phyloP scores from a whole-genome alignment of 1,140 invertebrate genomes.

The Drosophila gunungcola region DNA sequence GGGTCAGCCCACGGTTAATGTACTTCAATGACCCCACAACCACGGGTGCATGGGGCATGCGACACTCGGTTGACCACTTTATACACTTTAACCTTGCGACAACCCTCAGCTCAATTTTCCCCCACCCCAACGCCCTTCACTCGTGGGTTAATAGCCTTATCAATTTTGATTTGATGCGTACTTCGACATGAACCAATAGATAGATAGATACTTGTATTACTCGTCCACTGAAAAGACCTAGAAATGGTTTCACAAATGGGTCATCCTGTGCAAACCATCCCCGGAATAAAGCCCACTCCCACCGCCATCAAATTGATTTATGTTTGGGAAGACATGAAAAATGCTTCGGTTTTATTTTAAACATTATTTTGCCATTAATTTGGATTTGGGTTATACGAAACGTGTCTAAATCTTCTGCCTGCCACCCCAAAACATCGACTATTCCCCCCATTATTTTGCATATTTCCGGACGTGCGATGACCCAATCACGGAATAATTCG shows the following conservation, averaged over 20 bases:
- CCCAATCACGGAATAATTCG: constrained; percentile 44
- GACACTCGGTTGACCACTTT: constrained; percentile 27
- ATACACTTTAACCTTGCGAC: constrained; percentile 41
- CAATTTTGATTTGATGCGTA: constrained; percentile 46
- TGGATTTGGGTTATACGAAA: constrained; percentile 33
- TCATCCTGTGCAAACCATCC: constrained; percentile 3
- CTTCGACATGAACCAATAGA: constrained; percentile 21
- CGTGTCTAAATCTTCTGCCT: constrained; percentile 16
- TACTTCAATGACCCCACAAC: constrained; percentile 41
- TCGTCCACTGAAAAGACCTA: background rate
- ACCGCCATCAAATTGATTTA: constrained; percentile 33
- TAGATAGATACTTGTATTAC: constrained; percentile 20
- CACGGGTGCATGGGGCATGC: constrained; percentile 2
- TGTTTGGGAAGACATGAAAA: constrained; percentile 36
- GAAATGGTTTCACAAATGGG: constrained; percentile 12
- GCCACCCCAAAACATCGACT: background rate
- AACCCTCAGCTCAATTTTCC: constrained; percentile 25
- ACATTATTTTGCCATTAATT: constrained; percentile 53
- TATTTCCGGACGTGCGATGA: constrained; percentile 52
- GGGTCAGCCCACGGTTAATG: constrained; percentile 37
- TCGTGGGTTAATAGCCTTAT: constrained; percentile 64
- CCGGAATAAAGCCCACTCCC: constrained; percentile 1
- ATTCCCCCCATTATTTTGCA: constrained; percentile 27
- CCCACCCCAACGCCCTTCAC: background rate
- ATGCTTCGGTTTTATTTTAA: constrained; percentile 45